Conservation (phyloP, 2,888 invertebrate species). For the Eumerus sabulonum region DNA sequence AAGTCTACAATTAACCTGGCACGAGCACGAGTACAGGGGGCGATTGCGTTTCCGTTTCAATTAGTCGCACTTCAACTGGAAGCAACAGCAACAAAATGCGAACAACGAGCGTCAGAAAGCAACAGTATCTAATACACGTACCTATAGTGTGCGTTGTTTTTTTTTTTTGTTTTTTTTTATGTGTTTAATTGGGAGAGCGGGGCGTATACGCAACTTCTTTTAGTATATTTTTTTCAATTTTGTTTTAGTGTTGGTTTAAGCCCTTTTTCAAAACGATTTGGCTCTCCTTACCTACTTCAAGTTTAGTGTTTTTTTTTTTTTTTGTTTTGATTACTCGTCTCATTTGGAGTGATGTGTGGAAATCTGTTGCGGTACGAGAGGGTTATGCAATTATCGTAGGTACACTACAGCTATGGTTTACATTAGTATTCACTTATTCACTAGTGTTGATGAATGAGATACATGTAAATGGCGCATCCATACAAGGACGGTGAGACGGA, state of each 20-base stretch:
- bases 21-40: constrained; percentile 30
- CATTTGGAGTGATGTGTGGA: background rate
- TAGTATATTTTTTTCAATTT: background rate
- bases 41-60: constrained; percentile 67
- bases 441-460: constrained; percentile 9
- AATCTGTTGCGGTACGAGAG: constrained; percentile 12
- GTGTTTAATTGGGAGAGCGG: constrained; percentile 11
- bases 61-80: constrained; percentile 47
- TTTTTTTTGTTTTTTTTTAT: constrained; percentile 12
- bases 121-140: background rate
- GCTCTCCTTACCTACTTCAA: constrained; percentile 3
- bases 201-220: constrained; percentile 61
- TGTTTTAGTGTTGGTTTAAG: constrained; percentile 21
- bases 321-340: background rate
- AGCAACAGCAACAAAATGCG: background rate
- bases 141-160: background rate
- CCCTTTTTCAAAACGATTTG: constrained; percentile 27
- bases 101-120: constrained; percentile 27
- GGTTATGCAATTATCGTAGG: constrained; percentile 24
- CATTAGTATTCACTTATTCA: too few relatives aligned
- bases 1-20: constrained; percentile 57
- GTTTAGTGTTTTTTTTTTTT: constrained; percentile 19
- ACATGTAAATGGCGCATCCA: background rate
- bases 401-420: background rate
- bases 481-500: background rate